Conservation (phyloP, 2,113 vertebrate species). For the Lepisosteus oculatus region DNA sequence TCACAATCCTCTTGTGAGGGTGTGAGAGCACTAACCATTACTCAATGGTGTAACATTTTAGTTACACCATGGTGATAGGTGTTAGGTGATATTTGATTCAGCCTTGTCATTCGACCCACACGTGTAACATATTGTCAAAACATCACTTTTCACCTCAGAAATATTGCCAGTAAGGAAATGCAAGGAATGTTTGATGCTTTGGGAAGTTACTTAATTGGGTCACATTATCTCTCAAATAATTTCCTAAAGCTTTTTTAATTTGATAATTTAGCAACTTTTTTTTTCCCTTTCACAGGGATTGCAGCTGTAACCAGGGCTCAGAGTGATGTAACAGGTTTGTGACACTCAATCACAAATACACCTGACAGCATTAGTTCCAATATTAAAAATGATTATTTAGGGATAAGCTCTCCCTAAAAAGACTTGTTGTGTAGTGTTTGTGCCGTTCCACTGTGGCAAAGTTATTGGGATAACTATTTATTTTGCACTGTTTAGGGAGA, state of each 20-base stretch:
- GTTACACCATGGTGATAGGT: neutral
- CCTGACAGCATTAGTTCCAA: too few species aligned
- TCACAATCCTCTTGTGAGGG: too few species aligned
- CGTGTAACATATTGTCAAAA: neutral
- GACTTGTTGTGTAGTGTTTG: too few species aligned
- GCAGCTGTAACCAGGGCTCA: constrained; percentile 31
- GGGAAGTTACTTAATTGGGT: neutral
- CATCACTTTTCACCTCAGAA: neutral
- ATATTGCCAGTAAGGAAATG: neutral
- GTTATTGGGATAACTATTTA: too few species aligned
- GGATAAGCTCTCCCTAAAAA: too few species aligned
- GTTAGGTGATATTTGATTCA: neutral
- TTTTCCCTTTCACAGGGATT: constrained; percentile 21
- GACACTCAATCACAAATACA: too few species aligned
- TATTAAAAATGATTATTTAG: too few species aligned
- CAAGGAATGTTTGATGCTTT: neutral
- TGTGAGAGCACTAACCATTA: too few species aligned
- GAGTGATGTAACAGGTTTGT: constrained; percentile 36
- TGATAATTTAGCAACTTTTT: too few species aligned
- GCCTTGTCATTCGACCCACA: neutral
- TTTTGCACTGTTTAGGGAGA: neutral
- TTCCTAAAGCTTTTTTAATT: too few species aligned
- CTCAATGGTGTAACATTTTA: neutral
- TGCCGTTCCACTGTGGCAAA: too few species aligned
- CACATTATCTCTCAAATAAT: too few species aligned